Evolutionary conservation across 2,797 vertebrate genomes (phyloP).

Genomic region (Protosalanx chinensis): DNA sequence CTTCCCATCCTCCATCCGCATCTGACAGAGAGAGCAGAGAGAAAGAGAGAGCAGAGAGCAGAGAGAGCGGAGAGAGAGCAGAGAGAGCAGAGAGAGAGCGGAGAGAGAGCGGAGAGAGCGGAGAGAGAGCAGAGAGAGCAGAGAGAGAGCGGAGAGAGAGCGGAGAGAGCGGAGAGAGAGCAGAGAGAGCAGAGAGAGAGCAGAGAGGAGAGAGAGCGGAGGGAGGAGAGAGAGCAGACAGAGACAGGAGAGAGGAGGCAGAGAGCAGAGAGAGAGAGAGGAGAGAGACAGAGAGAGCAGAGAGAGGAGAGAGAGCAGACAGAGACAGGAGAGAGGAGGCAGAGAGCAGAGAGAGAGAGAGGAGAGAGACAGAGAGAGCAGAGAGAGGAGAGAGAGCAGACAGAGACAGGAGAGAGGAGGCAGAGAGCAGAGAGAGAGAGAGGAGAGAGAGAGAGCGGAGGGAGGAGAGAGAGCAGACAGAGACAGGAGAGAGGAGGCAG

Average conservation of each 20-base stretch:
- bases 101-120: constrained; percentile 1
- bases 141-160: too few relatives aligned
- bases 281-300: not conserved
- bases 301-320: too few relatives aligned
- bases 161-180: too few relatives aligned
- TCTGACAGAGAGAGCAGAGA: constrained; percentile 55
- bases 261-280: constrained; percentile 6
- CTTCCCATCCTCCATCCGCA: constrained; percentile 77
- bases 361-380: not conserved
- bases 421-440: constrained; percentile 7
- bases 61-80: too few relatives aligned
- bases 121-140: not conserved
- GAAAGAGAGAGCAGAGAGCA: constrained; percentile 6
- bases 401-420: constrained; percentile 5
- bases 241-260: not conserved
- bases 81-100: not conserved
- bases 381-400: constrained; percentile 1
- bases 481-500: too few relatives aligned
- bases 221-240: not conserved
- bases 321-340: not conserved
- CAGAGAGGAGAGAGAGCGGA: not conserved
- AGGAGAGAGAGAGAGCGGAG: not conserved
- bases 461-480: not conserved
- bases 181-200: not conserved
- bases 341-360: constrained; percentile 19